These are phyloP conservation scores for Meriones psammophilus DNA, from an alignment of 2,797 vertebrate species.

Conservation along the genomic window DNA sequence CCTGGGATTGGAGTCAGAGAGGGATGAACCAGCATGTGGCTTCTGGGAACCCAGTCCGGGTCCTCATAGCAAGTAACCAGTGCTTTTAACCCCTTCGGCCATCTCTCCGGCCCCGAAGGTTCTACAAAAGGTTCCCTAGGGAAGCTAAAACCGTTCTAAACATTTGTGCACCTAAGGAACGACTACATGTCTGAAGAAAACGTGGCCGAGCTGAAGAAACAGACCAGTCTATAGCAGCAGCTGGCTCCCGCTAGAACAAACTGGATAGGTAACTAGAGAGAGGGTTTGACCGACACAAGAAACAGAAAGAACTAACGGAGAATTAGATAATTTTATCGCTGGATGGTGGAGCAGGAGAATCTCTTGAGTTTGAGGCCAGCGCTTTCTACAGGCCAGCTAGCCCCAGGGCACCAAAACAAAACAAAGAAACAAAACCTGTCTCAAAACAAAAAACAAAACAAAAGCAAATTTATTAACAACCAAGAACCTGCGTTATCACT, in stretches of 20 bases:
- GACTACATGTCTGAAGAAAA: neutral
- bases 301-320: too few species aligned
- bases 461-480: neutral
- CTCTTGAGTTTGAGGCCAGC: neutral
- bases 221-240: too few species aligned
- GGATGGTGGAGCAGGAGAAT: accelerated
- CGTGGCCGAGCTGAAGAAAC: neutral
- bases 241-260: neutral
- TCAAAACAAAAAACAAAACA: neutral
- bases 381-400: neutral
- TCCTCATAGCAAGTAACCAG: neutral
- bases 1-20: neutral
- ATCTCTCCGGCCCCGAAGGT: too few species aligned
- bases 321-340: neutral
- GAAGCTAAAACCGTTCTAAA: neutral
- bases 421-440: too few species aligned
- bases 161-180: neutral
- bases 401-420: neutral
- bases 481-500: neutral
- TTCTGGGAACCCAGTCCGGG: neutral
- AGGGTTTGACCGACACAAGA: neutral
- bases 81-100: too few species aligned
- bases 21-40: neutral
- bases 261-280: neutral
- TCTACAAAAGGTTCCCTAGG: neutral